Evolutionary conservation across 2,888 invertebrate species (phyloP), one percentile per base, ranked within the genome.

Genomic region (Cylindroiulus punctatus): DNA sequence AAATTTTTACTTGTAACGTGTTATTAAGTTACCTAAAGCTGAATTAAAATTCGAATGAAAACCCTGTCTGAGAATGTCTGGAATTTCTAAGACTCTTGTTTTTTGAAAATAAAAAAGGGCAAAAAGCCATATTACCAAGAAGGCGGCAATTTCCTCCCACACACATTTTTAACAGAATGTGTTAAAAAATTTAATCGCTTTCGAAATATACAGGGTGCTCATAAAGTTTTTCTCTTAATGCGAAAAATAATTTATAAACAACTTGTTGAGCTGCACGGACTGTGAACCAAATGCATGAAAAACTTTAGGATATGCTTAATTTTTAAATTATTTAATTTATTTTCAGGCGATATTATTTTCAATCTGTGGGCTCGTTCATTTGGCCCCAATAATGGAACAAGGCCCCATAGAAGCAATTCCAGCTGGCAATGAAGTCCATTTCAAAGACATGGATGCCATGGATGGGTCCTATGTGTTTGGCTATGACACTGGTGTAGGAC

Each of bases 391-490:
- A 32, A 40, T 84, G 82, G 86, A 86, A 26, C 83, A 86, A 32
- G 87, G 87, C 2, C 22, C 85, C 26, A 83, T 84, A 86, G 87
- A 84, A 32, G 84, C 84, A 22, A 87, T 87, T 84, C 87, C 87
- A 30, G 42, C 86, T 17, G 87, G 85, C n/a, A 52, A 84, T 30
- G 84, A 87, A 30, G 83, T 42, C 47, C 87, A 87, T 32, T 87
- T 86, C 84, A 82, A 85, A 40, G 44, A 57, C n/a, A 84, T 87
- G 76, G 85, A 87, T 83, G 52, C 86, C n/a, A 26, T 85, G 2
- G 44, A 86, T n/a, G 87, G 87, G 22, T 87, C 87, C n/a, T 87
- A 87, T 65, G 83, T 44, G 22, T 87, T 87, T 44, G 87, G 87
- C 30, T 87, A 87, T 32, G 87, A 87, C 44, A 87, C 87, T 30